A percentile compares a stretch with the other conserved stretches of the same genome.
Conservation (phyloP, 2,888 invertebrate genomes). For the Phalera bucephala region DNA sequence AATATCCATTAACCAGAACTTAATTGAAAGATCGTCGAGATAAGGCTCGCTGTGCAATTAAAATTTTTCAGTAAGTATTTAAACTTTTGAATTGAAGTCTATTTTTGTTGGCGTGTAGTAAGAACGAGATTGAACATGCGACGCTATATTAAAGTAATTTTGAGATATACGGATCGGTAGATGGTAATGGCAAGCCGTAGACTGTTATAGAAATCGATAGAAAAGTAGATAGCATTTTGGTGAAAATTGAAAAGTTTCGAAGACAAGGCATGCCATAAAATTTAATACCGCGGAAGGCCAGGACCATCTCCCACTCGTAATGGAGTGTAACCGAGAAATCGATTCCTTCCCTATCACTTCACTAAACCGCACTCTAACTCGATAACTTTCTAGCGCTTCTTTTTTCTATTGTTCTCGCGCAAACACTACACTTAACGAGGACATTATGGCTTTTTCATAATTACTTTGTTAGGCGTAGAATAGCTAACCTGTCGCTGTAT, state of each 20-base stretch:
- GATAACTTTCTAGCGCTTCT: too few species aligned
- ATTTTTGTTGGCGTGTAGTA: background rate
- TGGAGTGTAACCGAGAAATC: conserved; percentile 10
- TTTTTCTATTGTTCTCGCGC: too few species aligned
- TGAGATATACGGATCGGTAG: background rate
- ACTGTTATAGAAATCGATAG: too few species aligned
- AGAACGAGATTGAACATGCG: too few species aligned
- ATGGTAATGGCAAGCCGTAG: background rate
- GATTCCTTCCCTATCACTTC: conserved; percentile 8
- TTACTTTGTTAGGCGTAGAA: too few species aligned
- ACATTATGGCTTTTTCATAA: too few species aligned
- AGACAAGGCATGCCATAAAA: background rate
- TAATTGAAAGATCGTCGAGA: conserved; percentile 1
- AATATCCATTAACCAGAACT: too few species aligned
- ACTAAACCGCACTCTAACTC: conserved; percentile 6
- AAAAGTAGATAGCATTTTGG: background rate
- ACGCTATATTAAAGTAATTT: too few species aligned
- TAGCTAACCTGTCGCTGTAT: too few species aligned
- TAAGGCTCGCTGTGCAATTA: background rate
- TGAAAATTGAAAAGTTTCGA: background rate
- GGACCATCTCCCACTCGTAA: background rate
- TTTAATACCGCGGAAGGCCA: background rate
- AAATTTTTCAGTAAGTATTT: background rate
- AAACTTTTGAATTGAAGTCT: background rate
- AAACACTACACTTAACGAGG: too few species aligned